These are phyloP conservation scores for Venturia canescens DNA, from an alignment of 1,140 invertebrate species.

Conservation along the genomic window DNA sequence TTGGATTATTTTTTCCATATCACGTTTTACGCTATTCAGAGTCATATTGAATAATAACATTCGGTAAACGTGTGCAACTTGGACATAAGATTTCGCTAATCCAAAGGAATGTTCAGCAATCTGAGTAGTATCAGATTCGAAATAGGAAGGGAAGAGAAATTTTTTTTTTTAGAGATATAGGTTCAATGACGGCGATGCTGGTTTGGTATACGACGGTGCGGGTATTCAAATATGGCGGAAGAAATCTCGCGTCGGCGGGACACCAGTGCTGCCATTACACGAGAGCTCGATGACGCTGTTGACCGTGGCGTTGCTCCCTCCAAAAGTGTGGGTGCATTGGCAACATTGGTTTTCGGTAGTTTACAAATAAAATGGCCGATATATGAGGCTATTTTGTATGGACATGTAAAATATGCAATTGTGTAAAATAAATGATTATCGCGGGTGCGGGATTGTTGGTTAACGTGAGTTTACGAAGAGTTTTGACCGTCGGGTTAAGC, in stretches of 20 bases:
- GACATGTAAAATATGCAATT: conserved; percentile 73
- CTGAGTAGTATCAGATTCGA: neutral
- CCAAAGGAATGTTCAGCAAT: neutral
- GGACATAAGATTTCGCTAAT: too few relatives aligned
- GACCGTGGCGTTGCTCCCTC: conserved; percentile 66
- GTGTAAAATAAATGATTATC: conserved; percentile 70
- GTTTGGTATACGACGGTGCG: neutral
- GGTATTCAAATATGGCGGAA: conserved; percentile 64
- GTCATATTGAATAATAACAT: neutral
- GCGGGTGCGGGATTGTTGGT: conserved; percentile 58
- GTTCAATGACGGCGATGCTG: neutral
- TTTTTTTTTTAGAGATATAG: neutral
- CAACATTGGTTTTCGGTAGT: conserved; percentile 75
- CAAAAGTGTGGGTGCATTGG: conserved; percentile 72
- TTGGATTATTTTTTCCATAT: neutral
- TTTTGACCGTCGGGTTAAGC: conserved; percentile 43
- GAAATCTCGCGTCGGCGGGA: conserved; percentile 50
- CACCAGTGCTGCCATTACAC: conserved; percentile 67
- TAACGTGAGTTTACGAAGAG: conserved; percentile 41
- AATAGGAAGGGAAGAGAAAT: conserved; percentile 10
- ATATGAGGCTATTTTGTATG: conserved; percentile 74
- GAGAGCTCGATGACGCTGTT: conserved; percentile 64
- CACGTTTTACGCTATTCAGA: too few relatives aligned
- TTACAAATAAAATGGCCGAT: conserved; percentile 78
- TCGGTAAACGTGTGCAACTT: neutral